Evolutionary conservation across 1,140 invertebrate species (phyloP).

Genomic region (Pseudomyrmex flavicornis): DNA sequence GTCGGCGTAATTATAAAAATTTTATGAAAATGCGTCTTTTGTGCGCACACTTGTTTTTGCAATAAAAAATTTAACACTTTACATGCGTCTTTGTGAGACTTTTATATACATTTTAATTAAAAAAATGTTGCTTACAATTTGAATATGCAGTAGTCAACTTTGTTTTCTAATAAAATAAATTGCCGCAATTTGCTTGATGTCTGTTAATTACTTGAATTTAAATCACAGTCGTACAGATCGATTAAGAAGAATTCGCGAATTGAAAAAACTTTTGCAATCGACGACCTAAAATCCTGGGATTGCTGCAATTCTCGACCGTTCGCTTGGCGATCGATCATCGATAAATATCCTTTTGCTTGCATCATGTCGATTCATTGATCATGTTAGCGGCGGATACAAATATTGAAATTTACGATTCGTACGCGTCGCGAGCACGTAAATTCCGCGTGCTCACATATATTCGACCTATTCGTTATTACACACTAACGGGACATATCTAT

Average conservation of each 20-base stretch:
- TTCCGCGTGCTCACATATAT: constrained; percentile 3
- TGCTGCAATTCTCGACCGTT: constrained; percentile 40
- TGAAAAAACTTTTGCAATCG: constrained; percentile 14
- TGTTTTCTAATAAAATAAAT: constrained; percentile 23
- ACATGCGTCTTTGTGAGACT: too few species aligned
- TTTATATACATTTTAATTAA: not conserved
- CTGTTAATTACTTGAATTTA: constrained; percentile 16
- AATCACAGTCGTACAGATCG: constrained; percentile 4
- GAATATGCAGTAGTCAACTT: not conserved
- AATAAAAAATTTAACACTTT: too few species aligned
- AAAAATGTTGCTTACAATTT: not conserved
- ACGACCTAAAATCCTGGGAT: not conserved
- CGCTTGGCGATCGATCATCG: constrained; percentile 52
- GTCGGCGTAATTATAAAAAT: not conserved
- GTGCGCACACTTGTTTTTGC: too few species aligned
- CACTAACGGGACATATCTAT: constrained; percentile 38
- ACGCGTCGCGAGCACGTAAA: constrained; percentile 9
- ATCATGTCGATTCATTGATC: constrained; percentile 38
- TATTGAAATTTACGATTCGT: constrained; percentile 53
- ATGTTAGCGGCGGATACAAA: constrained; percentile 28
- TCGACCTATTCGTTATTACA: too few species aligned
- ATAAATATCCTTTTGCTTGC: constrained; percentile 47
- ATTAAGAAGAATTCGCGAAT: constrained; percentile 17
- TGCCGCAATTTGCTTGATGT: constrained; percentile 23
- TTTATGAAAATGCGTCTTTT: constrained; percentile 9